These are phyloP conservation scores for Apamea monoglypha DNA, from an alignment of 2,888 invertebrate genomes.

Conservation along the genomic window DNA sequence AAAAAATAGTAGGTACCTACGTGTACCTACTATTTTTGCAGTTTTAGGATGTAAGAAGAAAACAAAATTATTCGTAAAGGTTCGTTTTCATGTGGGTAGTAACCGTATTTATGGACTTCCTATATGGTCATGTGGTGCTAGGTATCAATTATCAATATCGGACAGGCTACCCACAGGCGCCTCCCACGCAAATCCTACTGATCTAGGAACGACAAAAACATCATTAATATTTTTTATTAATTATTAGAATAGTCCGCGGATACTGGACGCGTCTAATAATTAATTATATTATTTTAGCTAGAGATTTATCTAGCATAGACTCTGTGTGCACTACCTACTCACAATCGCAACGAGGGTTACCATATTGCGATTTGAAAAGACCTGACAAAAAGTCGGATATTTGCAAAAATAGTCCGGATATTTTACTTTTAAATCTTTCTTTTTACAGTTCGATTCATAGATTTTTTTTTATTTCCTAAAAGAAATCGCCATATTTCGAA, in stretches of 20 bases:
- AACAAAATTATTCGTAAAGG: background rate
- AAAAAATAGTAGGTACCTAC: background rate
- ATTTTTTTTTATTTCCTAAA: background rate
- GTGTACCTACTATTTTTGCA: no score
- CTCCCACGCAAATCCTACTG: constrained; percentile 45
- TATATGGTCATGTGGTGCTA: constrained; percentile 21
- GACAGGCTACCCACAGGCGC: constrained; percentile 42
- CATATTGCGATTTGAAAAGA: background rate
- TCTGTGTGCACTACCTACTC: no score
- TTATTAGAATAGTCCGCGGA: background rate
- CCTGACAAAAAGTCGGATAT: background rate
- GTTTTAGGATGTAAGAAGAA: background rate
- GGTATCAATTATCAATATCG: constrained; percentile 15
- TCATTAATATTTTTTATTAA: constrained; percentile 24
- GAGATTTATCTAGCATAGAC: background rate
- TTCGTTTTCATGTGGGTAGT: constrained; percentile 33
- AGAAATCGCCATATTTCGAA: no score
- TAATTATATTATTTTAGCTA: background rate
- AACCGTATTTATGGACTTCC: constrained; percentile 32
- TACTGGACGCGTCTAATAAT: background rate
- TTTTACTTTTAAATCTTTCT: no score
- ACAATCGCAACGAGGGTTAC: no score
- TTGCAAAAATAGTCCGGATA: background rate
- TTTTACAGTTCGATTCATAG: no score
- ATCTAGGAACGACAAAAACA: constrained; percentile 46